Base-by-base conservation (phyloP, 2,113 vertebrate species). In the human region DNA sequence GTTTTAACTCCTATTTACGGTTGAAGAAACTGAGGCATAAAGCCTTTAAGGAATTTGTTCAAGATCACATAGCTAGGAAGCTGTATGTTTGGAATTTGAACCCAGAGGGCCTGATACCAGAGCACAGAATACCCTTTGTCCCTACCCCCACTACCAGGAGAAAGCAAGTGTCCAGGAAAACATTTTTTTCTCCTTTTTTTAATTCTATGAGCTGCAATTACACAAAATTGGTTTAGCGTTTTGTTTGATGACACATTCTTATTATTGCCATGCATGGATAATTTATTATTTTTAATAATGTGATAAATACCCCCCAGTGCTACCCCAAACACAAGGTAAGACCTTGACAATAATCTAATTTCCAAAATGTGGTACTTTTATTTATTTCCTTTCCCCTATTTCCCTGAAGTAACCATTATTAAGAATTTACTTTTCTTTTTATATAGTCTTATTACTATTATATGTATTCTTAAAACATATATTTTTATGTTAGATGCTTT, bases 401-500 rank as follows among this genome's bases (percentile, higher is more conserved):
- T 93, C 8, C 12, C 8, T 35, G 22, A 96, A 72, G 2, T 84
- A 94, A 35, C 38, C 1, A 20, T 70, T 2, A 64, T 55, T 72
- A 80, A 81, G 43, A 93, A 64, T 85, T 10, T 84, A 70, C 35
- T 96, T 96, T 73, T 70, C 23, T 75, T 93, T 75, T 80, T 61
- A 78, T 89, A 81, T 70, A 64, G 5, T 50, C 35, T 93, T 88
- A 45, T 16, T 90, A 22, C 13, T 64, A n/a, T 64, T 61, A 92
- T 85, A 89, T 35, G 8, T 82, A 50, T 92, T 96, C 2, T 25
- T 70, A 68, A 83, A 94, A 95, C 50, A 22, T 70, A 17, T 76
- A n/a, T 83, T 91, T 93, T 45, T 72, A 79, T 70, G 68, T 92
- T 55, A 91, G 57, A 59, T 86, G 11, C 6, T 72, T 96, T 93